phyloP scores from a whole-genome alignment of 2,113 vertebrate genomes.

The Chlamydotis undulata region DNA sequence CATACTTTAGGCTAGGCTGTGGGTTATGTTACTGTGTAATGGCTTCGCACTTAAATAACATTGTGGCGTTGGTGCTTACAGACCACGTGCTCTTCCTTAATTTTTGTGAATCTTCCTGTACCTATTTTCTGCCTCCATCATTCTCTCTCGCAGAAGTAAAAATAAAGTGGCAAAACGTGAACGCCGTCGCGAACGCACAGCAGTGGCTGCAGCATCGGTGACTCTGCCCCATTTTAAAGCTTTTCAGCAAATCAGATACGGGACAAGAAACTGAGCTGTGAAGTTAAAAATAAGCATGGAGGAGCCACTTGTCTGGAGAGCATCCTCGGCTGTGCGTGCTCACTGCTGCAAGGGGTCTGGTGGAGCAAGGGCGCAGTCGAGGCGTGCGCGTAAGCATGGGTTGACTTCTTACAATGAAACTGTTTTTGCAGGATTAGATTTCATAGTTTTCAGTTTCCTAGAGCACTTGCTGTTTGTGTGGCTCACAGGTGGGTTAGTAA shows the following conservation, averaged over 20 bases:
- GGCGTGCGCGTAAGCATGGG: accelerated
- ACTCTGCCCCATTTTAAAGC: background rate
- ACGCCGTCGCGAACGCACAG: background rate
- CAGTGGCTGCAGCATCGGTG: background rate
- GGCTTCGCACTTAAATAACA: background rate
- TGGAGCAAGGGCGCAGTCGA: accelerated
- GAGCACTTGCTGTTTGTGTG: background rate
- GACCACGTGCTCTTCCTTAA: background rate
- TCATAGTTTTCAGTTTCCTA: background rate
- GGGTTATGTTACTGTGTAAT: background rate
- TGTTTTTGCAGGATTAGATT: background rate
- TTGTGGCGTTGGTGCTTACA: background rate
- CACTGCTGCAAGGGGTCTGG: background rate
- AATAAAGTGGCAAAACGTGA: background rate
- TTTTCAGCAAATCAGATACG: background rate
- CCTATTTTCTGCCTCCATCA: background rate
- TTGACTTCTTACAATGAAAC: background rate
- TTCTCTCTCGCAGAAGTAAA: background rate
- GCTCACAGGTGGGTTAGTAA: background rate
- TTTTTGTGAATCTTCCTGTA: background rate
- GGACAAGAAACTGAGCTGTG: background rate
- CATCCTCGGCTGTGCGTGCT: accelerated
- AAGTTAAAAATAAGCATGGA: background rate
- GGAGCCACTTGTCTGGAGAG: background rate
- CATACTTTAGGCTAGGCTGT: background rate